Percentiles rank a stretch among this genome's conserved stretches.
Conservation (phyloP, 1,140 invertebrate genomes). For the Argopecten irradians region DNA sequence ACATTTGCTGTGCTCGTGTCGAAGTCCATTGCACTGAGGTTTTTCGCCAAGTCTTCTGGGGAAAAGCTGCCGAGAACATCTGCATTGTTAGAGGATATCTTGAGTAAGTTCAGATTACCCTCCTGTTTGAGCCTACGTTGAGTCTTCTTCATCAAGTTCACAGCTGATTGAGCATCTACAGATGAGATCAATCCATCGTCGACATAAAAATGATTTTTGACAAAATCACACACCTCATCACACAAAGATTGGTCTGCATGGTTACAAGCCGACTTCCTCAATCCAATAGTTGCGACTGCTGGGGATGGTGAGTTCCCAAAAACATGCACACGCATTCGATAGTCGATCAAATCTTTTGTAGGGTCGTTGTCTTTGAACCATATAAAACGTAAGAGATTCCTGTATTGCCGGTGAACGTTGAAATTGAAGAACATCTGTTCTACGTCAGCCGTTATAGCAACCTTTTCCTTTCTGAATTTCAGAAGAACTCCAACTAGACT, state of each 20-base stretch:
- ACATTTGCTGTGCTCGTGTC: neutral
- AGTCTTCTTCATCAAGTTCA: conserved; percentile 14
- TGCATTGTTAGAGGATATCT: conserved; percentile 36
- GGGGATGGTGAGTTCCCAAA: neutral
- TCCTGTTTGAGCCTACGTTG: conserved; percentile 12
- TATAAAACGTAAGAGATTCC: neutral
- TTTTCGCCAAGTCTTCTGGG: conserved; percentile 31
- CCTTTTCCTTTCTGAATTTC: neutral
- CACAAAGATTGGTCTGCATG: too few species aligned
- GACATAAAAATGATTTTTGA: conserved; percentile 48
- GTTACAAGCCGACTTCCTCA: too few species aligned
- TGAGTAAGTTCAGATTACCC: conserved; percentile 28
- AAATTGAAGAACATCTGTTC: conserved; percentile 6
- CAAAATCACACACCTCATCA: conserved; percentile 39
- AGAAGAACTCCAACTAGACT: neutral
- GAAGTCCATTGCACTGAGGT: conserved; percentile 31
- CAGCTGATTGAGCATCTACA: neutral
- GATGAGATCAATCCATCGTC: conserved; percentile 40
- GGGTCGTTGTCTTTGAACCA: neutral
- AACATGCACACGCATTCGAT: neutral
- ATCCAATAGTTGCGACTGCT: neutral
- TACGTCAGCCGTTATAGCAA: neutral
- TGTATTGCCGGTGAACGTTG: neutral
- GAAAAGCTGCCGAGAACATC: conserved; percentile 9
- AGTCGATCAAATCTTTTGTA: neutral